Percentiles rank a stretch among this genome's conserved stretches.
These are phyloP conservation scores for Drosophila ficusphila DNA, from an alignment of 1,140 invertebrate species.

Conservation along the genomic window DNA sequence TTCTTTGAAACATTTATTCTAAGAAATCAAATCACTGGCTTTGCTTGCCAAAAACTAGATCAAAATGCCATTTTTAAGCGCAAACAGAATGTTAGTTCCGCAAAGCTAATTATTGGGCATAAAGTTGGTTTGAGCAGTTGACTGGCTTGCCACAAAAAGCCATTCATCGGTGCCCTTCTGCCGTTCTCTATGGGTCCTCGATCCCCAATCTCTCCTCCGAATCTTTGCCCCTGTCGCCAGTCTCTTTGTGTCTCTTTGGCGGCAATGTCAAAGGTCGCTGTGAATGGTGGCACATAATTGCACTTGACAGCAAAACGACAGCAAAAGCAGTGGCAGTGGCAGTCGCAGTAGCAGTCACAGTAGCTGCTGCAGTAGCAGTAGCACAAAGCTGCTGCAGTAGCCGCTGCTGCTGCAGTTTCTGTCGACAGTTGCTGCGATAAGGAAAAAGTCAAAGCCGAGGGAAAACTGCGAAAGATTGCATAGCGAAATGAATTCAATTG, in stretches of 20 bases:
- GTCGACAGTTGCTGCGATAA: slow-evolving; percentile 44
- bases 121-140: slow-evolving; percentile 23
- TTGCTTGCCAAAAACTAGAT: neutral
- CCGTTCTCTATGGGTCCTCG: slow-evolving; percentile 4
- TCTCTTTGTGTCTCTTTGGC: slow-evolving; percentile 43
- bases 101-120: slow-evolving; percentile 33
- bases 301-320: slow-evolving; percentile 53
- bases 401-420: slow-evolving; percentile 6
- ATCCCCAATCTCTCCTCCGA: neutral
- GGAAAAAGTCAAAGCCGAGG: slow-evolving; percentile 43
- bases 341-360: slow-evolving; percentile 19
- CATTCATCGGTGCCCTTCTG: slow-evolving; percentile 26
- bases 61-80: neutral
- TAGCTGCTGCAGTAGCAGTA: slow-evolving; percentile 24
- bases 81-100: neutral
- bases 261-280: slow-evolving; percentile 65
- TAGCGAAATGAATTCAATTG: slow-evolving; percentile 74
- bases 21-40: neutral
- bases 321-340: slow-evolving; percentile 13
- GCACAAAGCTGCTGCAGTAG: slow-evolving; percentile 4
- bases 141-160: slow-evolving; percentile 5
- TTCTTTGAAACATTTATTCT: no score
- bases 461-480: slow-evolving; percentile 75
- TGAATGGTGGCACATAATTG: slow-evolving; percentile 56
- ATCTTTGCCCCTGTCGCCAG: slow-evolving; percentile 20